Evolutionary conservation across 2,888 invertebrate species (phyloP), one percentile per base, ranked within the genome.

Genomic region (Megastigmus dorsalis): DNA sequence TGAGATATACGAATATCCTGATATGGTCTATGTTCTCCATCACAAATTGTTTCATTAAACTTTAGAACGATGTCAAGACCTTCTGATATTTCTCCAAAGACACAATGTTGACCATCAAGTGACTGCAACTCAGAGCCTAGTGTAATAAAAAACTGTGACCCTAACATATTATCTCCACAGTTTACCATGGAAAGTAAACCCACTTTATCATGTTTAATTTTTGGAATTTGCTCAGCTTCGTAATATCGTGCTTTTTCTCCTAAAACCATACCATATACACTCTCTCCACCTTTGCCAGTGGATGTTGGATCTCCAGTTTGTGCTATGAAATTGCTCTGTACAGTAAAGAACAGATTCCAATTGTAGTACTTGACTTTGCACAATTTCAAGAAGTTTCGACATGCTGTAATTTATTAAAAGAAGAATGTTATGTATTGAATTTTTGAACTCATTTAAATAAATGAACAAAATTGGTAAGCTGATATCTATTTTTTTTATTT

Each of bases 351-450:
- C 36, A 98, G 89, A 87, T 95, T 95, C 89, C 93, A 96, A 89
- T 99, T 99, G 92, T 98, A 99, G 88, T 97, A 99, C 88, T 99
- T 99, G 81, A 96, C 91, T 90, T 98, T 98, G 91, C 99, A 99
- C 45, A 99, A 90, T 89, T 99, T 99, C 78, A 99, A 87, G 85
- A 99, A 99, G 89, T 99, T 99, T 62, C 95, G 89, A 85, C 96
- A 96, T 78, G 96, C 95, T 88, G 84, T 48, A 82, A 76, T 75
- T 23, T 38, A 54, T 41, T 28, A 68, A 70, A 73, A 60, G 55
- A 52, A 57, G n/a, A n/a, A n/a, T n/a, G n/a, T n/a, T n/a, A n/a
- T n/a, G n/a, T n/a, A n/a, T n/a, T n/a, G n/a, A n/a, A n/a, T n/a
- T n/a, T n/a, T n/a, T n/a, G n/a, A n/a, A n/a, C n/a, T n/a, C n/a